Base-by-base conservation (phyloP, 2,888 invertebrate species). In the Nymphalis urticae region DNA sequence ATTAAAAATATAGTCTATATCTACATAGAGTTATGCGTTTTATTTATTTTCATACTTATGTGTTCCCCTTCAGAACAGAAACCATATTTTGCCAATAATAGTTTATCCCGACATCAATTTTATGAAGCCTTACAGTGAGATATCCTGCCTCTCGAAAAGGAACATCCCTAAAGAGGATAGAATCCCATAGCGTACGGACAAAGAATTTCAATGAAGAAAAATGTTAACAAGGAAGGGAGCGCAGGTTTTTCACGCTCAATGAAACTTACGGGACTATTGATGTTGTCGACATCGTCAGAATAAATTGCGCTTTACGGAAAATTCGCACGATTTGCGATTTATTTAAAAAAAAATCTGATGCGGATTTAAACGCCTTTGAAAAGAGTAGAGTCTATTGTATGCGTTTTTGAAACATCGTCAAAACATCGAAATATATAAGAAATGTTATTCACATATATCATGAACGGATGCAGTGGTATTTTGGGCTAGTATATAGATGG, bases 241-340 rank as follows among this genome's bases (percentile, higher is more conserved):
- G 56, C 54, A 61, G 61, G 68, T 60, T 70, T 72, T 74, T 71
- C 36, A 72, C 73, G 73, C 66, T 66, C 70, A 60, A 74, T 73
- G 66, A 60, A 48, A 60, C 47, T 58, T 32, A 13, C 48, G 36
- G 50, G 61, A 47, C 60, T 53, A 69, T 61, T 70, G 62, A 67
- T 21, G 67, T 65, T 59, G 58, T 50, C 32, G 65, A 68, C 70
- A 64, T 64, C 60, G 63, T 59, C 58, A 27, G 68, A 70, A 65
- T 72, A 68, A 66, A 66, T 68, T 69, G 64, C 56, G 7, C 56
- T 56, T 36, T 36, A 36, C 56, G 21, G 4, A 19, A 9, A 9
- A 9, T 56, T 56, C 32, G 32, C 36, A 56, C 56, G 56, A 36
- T n/a, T n/a, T 9, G 50, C 17, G 19, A 50, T 50, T 50, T 19